A percentile compares a stretch with the other conserved stretches of the same genome.
Evolutionary conservation across 2,113 vertebrate species (phyloP).

Genomic region (Vombatus ursinus): DNA sequence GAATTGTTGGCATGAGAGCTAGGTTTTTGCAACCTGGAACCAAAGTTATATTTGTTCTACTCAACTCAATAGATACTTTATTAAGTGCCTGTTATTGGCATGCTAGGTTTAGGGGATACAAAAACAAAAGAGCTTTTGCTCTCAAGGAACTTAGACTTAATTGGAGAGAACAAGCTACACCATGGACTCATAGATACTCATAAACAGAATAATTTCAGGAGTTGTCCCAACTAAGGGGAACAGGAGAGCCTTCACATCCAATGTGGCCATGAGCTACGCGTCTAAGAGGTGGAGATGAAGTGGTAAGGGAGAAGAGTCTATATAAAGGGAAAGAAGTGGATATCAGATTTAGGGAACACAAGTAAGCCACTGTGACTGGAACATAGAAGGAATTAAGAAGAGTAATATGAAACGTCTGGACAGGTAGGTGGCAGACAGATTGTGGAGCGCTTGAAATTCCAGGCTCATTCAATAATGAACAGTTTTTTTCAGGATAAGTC

Average conservation of each 20-base stretch:
- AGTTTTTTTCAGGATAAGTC: too few species aligned
- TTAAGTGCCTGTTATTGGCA: not conserved
- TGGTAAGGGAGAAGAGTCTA: too few species aligned
- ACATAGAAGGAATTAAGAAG: too few species aligned
- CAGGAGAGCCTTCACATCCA: not conserved
- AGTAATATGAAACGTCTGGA: too few species aligned
- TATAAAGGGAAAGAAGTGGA: too few species aligned
- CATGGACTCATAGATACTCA: not conserved
- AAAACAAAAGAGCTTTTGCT: not conserved
- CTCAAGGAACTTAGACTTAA: not conserved
- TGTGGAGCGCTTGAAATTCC: too few species aligned
- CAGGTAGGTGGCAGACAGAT: too few species aligned
- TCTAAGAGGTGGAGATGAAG: not conserved
- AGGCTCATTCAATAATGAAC: too few species aligned
- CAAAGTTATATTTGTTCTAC: not conserved
- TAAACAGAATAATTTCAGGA: not conserved
- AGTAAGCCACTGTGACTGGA: too few species aligned
- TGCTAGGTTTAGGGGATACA: not conserved
- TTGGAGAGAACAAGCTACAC: not conserved
- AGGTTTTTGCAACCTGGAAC: not conserved
- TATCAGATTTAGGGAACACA: too few species aligned
- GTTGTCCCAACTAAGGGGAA: not conserved
- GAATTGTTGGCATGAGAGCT: not conserved
- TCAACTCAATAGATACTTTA: not conserved
- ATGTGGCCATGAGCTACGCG: not conserved